Evolutionary conservation across 2,797 vertebrate genomes (phyloP).

Genomic region (Balearica regulorum): DNA sequence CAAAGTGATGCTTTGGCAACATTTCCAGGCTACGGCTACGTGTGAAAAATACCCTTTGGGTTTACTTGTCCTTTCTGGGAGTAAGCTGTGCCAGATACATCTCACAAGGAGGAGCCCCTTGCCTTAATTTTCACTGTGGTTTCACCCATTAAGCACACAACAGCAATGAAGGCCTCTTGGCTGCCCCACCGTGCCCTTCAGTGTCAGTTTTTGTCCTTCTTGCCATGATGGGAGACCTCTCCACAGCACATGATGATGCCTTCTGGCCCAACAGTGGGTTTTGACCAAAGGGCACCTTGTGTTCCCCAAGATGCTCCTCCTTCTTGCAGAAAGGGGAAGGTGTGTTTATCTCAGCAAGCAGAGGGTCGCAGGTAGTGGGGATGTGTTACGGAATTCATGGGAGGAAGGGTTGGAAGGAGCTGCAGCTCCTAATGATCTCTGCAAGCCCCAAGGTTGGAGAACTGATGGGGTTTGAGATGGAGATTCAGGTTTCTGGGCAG

Average conservation of each 20-base stretch:
- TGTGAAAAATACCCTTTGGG: neutral
- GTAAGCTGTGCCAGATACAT: neutral
- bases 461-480: neutral
- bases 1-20: neutral
- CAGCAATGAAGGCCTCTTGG: neutral
- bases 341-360: neutral
- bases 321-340: neutral
- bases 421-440: neutral
- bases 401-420: neutral
- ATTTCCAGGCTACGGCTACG: neutral
- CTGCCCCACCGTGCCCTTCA: neutral
- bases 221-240: fast-evolving
- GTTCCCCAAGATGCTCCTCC: neutral
- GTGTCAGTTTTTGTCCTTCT: neutral
- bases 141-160: neutral
- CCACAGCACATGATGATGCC: fast-evolving
- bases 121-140: neutral
- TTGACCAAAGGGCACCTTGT: neutral
- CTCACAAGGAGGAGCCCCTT: neutral
- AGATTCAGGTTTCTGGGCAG: neutral
- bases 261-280: neutral
- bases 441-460: neutral
- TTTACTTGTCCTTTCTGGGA: neutral
- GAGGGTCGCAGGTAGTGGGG: fast-evolving
- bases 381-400: neutral